Evolutionary conservation across 1,140 invertebrate genomes (phyloP), one percentile per base, ranked within the genome.

Genomic region (Drosophila micromelanica): DNA sequence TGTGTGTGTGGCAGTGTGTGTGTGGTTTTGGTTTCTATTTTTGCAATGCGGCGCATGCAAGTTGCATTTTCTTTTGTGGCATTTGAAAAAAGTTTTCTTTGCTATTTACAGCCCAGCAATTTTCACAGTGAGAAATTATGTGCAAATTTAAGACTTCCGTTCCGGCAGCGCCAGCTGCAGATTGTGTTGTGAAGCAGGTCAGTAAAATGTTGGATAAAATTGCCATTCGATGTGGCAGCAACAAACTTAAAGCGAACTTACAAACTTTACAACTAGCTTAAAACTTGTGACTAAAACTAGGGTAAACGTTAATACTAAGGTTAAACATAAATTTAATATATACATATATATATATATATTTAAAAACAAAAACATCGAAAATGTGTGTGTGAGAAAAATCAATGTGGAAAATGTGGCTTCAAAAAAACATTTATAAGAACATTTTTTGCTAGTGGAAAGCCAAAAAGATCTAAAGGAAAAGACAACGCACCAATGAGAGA

Each of bases 401-500:
- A 27, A 27, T 27, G 20, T 20, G 27, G 23, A 55, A 69, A 68
- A 13, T 42, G 27, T 68, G 32, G 37, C 40, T 40, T 48, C 17
- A 61, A 61, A 59, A 59, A 80, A 60, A 62, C 43, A 75, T 37
- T 54, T 35, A 81, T 64, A 46, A 59, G 45, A 56, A 7, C n/a
- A n/a, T n/a, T n/a, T 54, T 65, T 62, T 9, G 38, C 80, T 49
- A 69, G 37, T 73, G 35, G 42, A 46, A 67, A 79, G 56, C 68
- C 54, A 76, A 82, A 71, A 73, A 60, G 73, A 77, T 64, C 64
- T 51, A 77, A 84, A 76, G 73, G 78, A 91, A 80, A 81, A 90
- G 89, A 91, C 80, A 91, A 91, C 89, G 80, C 78, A 89, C 89
- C 89, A 91, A 91, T 91, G 73, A 76, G 55, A 73, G 82, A 87